These are phyloP conservation scores for Agonopterix arenella DNA, from an alignment of 2,888 invertebrate genomes.

Conservation along the genomic window DNA sequence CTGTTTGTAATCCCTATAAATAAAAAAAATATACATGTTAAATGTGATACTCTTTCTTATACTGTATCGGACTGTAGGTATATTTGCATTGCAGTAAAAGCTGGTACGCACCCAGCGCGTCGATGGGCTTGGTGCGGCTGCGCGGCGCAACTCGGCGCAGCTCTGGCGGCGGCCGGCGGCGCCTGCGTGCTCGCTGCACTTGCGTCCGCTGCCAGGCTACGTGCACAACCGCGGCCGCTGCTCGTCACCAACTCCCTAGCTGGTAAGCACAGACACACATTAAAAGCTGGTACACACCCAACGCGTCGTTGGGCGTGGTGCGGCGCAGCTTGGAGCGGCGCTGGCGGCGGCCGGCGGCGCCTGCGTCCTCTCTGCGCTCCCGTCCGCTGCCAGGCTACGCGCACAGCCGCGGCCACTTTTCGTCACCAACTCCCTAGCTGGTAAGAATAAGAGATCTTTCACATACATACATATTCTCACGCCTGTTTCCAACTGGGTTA, in stretches of 20 bases:
- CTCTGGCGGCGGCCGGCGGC: conserved; percentile 82
- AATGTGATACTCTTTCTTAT: no score
- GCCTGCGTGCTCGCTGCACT: conserved; percentile 86
- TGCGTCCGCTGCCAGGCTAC: conserved; percentile 80
- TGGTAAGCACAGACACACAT: conserved; percentile 83
- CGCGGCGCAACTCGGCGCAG: conserved; percentile 81
- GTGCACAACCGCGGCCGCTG: conserved; percentile 78
- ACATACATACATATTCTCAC: no score
- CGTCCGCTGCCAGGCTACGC: conserved; percentile 80
- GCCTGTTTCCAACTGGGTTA: no score
- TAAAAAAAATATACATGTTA: no score
- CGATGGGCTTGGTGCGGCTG: conserved; percentile 87
- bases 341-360: conserved; percentile 82
- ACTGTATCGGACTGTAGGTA: no score
- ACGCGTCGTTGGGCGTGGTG: conserved; percentile 85
- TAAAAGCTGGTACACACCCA: conserved; percentile 68
- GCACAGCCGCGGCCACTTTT: conserved; percentile 78
- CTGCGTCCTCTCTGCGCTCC: conserved; percentile 85
- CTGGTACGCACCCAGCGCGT: conserved; percentile 75
- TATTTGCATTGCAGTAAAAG: conserved; percentile 42
- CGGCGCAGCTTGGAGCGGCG: conserved; percentile 80
- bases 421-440: conserved; percentile 85
- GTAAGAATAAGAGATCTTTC: no score
- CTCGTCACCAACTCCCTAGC: conserved; percentile 86
- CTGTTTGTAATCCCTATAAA: no score